Base-by-base conservation (phyloP, 2,797 vertebrate species). In the Sardinella longiceps region DNA sequence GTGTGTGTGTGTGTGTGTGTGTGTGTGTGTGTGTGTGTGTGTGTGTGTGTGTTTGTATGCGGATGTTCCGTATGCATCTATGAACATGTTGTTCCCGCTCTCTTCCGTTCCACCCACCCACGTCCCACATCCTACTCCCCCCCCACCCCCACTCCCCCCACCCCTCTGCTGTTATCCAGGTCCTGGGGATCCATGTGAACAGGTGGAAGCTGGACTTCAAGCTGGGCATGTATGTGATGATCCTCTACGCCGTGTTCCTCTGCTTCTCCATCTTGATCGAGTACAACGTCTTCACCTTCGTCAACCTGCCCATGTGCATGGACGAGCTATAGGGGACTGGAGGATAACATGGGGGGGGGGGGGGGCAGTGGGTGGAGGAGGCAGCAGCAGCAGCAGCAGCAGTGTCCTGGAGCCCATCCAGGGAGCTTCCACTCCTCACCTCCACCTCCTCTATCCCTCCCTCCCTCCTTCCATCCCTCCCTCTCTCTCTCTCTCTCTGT, bases 231-330 rank as follows among this genome's bases (percentile, higher is more conserved):
- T 99, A 97, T 0, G 97, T 97, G 82, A 92, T 99, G 86, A 43
- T 96, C 85, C 95, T 99, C 88, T 99, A 99, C 28, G 96, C 92
- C 3, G 0, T 99, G 91, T 99, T 99, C 94, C 91, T 99, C 90
- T 98, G 97, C 94, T 96, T 99, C 93, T 99, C 98, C 63, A 94
- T 99, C 92, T 93, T 99, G 95, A 99, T 99, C 81, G 98, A 99
- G 91, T 99, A 97, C 92, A 99, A 99, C 18, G 96, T 99, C 92
- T 99, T 99, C 94, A 99, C 98, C 63, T 99, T 99, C 77, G 97
- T 99, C 95, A 99, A 99, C 95, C 93, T 99, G 90, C 98, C 98
- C 89, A 99, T 98, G 98, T 99, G 98, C 94, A 93, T 91, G 87
- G 96, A 97, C 88, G 92, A 93, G 9, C 63, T 81, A 46, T 84